These are phyloP conservation scores for Epinotia ramella DNA, from an alignment of 2,888 invertebrate genomes.

Conservation along the genomic window DNA sequence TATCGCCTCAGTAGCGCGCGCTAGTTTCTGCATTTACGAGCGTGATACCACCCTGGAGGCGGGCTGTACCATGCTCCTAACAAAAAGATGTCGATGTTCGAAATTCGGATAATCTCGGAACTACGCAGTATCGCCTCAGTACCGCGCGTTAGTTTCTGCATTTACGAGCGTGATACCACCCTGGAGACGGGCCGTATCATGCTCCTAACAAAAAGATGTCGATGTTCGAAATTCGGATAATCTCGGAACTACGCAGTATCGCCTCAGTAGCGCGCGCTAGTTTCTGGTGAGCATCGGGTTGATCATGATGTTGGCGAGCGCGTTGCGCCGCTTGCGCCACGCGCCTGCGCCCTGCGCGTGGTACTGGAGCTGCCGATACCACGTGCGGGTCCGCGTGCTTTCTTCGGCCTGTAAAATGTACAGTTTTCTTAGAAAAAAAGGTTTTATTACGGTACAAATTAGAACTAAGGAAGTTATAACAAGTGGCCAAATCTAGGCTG, in stretches of 20 bases:
- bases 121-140: not conserved
- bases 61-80: no score
- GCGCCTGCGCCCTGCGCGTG: conserved; percentile 96
- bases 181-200: no score
- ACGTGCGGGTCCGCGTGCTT: conserved; percentile 92
- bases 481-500: no score
- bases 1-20: not conserved
- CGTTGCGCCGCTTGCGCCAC: conserved; percentile 96
- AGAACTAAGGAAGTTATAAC: not conserved
- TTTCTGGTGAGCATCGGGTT: conserved; percentile 90
- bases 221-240: not conserved
- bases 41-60: no score
- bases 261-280: conserved; percentile 50
- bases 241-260: not conserved
- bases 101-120: not conserved
- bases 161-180: no score
- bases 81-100: not conserved
- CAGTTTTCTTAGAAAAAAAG: no score
- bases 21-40: conserved; percentile 64
- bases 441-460: no score
- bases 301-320: conserved; percentile 98
- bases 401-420: conserved; percentile 92
- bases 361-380: conserved; percentile 96
- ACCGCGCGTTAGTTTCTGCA: conserved; percentile 63
- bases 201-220: not conserved